A percentile compares a stretch with the other conserved stretches of the same genome.
Conservation (phyloP, 2,888 invertebrate species). For the Octodonta nipae region DNA sequence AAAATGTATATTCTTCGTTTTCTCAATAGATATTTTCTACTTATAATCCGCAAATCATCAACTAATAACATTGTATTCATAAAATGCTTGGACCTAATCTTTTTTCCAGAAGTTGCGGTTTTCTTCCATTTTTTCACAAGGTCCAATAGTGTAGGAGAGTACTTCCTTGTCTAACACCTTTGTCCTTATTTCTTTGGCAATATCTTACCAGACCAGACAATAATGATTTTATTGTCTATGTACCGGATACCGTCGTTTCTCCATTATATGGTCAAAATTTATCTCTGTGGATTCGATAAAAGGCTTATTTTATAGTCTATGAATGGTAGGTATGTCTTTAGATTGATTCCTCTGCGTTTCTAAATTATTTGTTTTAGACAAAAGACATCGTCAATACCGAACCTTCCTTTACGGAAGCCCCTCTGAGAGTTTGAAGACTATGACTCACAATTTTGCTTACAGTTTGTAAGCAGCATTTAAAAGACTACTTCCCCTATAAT, state of each 20-base stretch:
- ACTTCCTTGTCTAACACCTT: background rate
- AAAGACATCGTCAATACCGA: background rate
- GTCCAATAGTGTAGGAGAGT: background rate
- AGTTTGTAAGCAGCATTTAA: background rate
- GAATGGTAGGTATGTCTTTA: background rate
- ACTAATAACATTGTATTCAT: too few relatives aligned
- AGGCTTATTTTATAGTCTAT: background rate
- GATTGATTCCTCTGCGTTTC: background rate
- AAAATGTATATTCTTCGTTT: too few relatives aligned
- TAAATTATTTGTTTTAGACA: slow-evolving; percentile 1
- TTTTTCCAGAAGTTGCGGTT: background rate
- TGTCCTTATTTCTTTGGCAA: too few relatives aligned
- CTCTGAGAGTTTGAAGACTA: background rate
- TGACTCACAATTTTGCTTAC: background rate
- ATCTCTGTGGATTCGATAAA: background rate
- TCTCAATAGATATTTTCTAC: too few relatives aligned
- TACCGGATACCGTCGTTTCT: background rate
- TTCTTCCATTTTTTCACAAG: slow-evolving; percentile 1
- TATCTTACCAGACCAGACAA: too few relatives aligned
- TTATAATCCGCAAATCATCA: too few relatives aligned
- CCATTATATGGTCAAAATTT: background rate
- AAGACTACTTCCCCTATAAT: background rate
- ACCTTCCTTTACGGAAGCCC: slow-evolving; percentile 1
- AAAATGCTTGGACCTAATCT: too few relatives aligned
- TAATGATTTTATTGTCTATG: too few relatives aligned